These are phyloP conservation scores for Molorchus minor DNA, from an alignment of 2,888 invertebrate species.

Conservation along the genomic window DNA sequence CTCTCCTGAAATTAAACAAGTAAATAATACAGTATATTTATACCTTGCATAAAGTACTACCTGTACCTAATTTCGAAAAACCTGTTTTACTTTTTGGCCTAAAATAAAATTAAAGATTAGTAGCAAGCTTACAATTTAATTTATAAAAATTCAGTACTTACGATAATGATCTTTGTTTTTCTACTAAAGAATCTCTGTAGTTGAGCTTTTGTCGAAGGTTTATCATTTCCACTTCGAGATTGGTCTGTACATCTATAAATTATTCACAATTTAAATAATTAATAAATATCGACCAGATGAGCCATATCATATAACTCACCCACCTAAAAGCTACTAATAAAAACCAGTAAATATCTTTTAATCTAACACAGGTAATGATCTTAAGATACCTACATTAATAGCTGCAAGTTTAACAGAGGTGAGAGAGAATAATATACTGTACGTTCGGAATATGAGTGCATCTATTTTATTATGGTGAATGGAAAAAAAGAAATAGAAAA, in stretches of 20 bases:
- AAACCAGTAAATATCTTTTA: no score
- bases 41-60: slow-evolving; percentile 19
- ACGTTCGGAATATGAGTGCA: no score
- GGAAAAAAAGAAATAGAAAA: no score
- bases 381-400: no score
- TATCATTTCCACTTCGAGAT: slow-evolving; percentile 28
- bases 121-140: not conserved
- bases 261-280: slow-evolving; percentile 2
- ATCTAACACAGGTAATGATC: no score
- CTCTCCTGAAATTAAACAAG: slow-evolving; percentile 12
- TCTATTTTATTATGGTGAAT: no score
- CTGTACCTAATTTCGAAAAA: slow-evolving; percentile 13
- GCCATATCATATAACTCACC: no score
- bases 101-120: not conserved
- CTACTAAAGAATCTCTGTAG: slow-evolving; percentile 27
- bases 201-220: slow-evolving; percentile 30
- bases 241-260: slow-evolving; percentile 32
- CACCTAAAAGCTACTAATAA: no score
- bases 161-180: slow-evolving; percentile 16
- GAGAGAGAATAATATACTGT: no score
- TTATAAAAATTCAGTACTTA: slow-evolving; percentile 13
- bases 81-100: slow-evolving; percentile 4
- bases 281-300: no score
- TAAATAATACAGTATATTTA: not conserved
- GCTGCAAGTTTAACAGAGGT: no score